phyloP scores from a whole-genome alignment of 2,797 vertebrate species.

The Atherinosoma microstoma region DNA sequence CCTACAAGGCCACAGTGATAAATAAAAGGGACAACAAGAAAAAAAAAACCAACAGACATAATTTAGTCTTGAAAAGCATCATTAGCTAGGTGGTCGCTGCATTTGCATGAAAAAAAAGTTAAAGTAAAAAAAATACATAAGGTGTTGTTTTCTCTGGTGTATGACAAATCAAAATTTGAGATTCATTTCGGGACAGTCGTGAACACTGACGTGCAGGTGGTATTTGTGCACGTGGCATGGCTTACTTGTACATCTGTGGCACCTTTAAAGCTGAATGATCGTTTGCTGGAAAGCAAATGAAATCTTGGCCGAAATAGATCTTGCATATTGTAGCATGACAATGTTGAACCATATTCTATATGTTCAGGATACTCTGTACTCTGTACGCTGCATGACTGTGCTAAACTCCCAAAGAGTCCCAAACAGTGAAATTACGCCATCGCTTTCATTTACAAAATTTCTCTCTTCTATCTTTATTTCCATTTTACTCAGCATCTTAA shows the following conservation, averaged over 20 bases:
- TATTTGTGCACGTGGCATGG: neutral
- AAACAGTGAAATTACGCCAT: neutral
- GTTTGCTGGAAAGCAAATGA: neutral
- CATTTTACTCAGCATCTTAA: neutral
- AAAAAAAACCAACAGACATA: neutral
- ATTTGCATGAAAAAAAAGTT: neutral
- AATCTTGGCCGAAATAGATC: too few relatives aligned
- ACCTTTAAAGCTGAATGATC: neutral
- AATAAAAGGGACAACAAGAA: too few relatives aligned
- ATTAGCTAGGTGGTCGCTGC: too few relatives aligned
- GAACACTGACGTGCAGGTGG: neutral
- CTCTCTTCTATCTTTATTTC: neutral
- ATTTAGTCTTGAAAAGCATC: neutral
- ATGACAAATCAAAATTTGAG: too few relatives aligned
- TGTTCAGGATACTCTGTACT: neutral
- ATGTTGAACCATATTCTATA: neutral
- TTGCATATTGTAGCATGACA: too few relatives aligned
- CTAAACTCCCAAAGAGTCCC: neutral
- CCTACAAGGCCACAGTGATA: neutral
- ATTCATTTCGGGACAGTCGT: neutral
- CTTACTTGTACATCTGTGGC: too few relatives aligned
- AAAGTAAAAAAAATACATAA: too few relatives aligned
- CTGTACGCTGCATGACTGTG: too few relatives aligned
- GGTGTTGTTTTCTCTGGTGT: neutral
- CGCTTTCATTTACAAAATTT: neutral